Percentiles rank a stretch among this genome's conserved stretches.
phyloP scores from a whole-genome alignment of 1,140 invertebrate genomes.

The Zaprionus nigranus region DNA sequence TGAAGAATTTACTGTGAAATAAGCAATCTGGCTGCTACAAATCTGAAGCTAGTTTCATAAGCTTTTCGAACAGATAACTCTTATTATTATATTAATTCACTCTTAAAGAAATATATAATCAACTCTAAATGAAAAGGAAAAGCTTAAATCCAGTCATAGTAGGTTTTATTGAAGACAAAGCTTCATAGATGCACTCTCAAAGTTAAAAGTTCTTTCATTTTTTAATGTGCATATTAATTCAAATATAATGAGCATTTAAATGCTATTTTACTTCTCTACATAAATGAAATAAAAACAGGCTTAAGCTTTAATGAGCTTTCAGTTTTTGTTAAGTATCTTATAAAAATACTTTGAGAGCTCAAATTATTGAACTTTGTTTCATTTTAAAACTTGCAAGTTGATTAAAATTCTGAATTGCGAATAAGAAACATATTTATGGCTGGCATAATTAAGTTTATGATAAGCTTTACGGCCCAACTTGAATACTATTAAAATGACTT shows the following conservation, averaged over 20 bases:
- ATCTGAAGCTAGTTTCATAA: neutral
- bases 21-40: neutral
- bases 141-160: too few relatives aligned
- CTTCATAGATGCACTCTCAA: neutral
- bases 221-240: too few relatives aligned
- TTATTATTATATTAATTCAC: too few relatives aligned
- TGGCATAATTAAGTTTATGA: neutral
- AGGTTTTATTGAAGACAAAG: too few relatives aligned
- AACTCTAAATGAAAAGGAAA: too few relatives aligned
- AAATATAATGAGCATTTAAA: too few relatives aligned
- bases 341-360: neutral
- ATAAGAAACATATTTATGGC: neutral
- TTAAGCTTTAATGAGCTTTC: constrained; percentile 9
- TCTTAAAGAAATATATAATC: too few relatives aligned
- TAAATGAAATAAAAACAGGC: neutral
- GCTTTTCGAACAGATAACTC: neutral
- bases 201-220: too few relatives aligned
- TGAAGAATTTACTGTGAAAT: neutral
- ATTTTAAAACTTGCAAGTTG: neutral
- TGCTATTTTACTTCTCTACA: too few relatives aligned
- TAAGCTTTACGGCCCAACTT: neutral
- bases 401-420: neutral
- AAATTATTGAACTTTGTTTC: neutral
- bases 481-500: neutral
- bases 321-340: neutral